These are phyloP conservation scores for Oplegnathus fasciatus DNA, from an alignment of 2,113 vertebrate species.

Conservation along the genomic window DNA sequence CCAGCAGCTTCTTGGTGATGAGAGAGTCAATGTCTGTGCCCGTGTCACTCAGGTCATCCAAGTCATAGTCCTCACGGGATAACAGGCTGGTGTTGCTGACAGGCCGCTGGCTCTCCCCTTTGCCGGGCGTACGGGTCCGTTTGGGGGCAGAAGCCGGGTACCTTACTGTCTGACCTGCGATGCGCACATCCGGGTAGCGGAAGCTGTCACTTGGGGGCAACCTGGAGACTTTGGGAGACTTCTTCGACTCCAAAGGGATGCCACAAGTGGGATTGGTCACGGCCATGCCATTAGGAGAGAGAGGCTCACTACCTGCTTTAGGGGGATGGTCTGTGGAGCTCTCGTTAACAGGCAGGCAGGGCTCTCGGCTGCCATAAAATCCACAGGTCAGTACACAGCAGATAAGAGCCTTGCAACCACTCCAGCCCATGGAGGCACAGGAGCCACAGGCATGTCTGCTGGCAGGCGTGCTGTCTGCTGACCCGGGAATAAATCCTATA, in stretches of 20 bases:
- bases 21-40: constrained; percentile 94
- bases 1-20: constrained; percentile 96
- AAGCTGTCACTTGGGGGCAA: constrained; percentile 89
- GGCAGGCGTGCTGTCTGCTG: constrained; percentile 84
- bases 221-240: constrained; percentile 71
- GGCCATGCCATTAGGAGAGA: constrained; percentile 85
- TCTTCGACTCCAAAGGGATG: constrained; percentile 81
- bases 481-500: constrained; percentile 91
- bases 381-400: constrained; percentile 89
- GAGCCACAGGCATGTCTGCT: constrained; percentile 83
- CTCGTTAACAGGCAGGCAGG: constrained; percentile 88
- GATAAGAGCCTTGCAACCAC: constrained; percentile 80
- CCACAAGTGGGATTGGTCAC: constrained; percentile 82
- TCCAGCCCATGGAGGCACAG: constrained; percentile 89
- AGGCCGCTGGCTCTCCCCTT: constrained; percentile 89
- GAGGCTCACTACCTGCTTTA: constrained; percentile 74
- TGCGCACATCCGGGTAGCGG: constrained; percentile 92
- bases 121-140: constrained; percentile 84
- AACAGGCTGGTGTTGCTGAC: constrained; percentile 93
- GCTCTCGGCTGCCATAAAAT: constrained; percentile 87
- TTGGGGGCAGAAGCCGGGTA: constrained; percentile 69
- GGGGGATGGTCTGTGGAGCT: constrained; percentile 87
- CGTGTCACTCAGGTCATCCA: constrained; percentile 91
- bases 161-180: constrained; percentile 91
- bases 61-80: constrained; percentile 88